phyloP scores from a whole-genome alignment of 2,888 invertebrate species.

The Cephus pulcher region DNA sequence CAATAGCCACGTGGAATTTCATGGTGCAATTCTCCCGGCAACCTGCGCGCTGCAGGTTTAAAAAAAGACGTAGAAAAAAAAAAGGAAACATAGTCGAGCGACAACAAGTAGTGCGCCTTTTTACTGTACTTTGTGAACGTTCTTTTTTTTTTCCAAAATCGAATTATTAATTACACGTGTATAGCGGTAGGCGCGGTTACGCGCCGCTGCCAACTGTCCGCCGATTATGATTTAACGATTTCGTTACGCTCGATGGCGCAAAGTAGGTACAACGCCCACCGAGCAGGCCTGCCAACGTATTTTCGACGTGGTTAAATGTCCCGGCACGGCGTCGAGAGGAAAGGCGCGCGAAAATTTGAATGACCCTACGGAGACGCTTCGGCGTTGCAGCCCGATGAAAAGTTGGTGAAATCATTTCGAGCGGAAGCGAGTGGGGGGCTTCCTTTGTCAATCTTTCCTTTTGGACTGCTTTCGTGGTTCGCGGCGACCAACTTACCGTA shows the following conservation, averaged over 20 bases:
- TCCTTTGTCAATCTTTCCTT: background rate
- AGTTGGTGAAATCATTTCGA: background rate
- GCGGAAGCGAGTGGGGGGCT: background rate
- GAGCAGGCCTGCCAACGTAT: background rate
- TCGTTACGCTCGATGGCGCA: conserved; percentile 36
- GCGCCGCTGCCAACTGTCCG: conserved; percentile 26
- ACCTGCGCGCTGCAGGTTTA: too few species aligned
- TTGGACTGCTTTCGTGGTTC: conserved; percentile 14
- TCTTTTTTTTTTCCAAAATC: conserved; percentile 19
- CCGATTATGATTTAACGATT: conserved; percentile 50
- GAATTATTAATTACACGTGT: conserved; percentile 42
- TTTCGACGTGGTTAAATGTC: too few species aligned
- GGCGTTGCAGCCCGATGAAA: background rate
- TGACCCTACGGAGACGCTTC: background rate
- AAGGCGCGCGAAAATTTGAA: background rate
- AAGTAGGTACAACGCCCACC: background rate
- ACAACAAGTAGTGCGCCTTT: background rate
- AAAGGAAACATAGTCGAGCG: background rate
- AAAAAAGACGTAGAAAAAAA: background rate
- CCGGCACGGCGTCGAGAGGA: too few species aligned
- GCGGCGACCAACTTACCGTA: conserved; percentile 34
- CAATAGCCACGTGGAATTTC: background rate
- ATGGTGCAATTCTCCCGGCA: background rate
- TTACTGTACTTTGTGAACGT: too few species aligned
- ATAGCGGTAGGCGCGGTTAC: conserved; percentile 27